These are phyloP conservation scores for Hypothenemus hampei DNA, from an alignment of 1,140 invertebrate genomes.

Conservation along the genomic window DNA sequence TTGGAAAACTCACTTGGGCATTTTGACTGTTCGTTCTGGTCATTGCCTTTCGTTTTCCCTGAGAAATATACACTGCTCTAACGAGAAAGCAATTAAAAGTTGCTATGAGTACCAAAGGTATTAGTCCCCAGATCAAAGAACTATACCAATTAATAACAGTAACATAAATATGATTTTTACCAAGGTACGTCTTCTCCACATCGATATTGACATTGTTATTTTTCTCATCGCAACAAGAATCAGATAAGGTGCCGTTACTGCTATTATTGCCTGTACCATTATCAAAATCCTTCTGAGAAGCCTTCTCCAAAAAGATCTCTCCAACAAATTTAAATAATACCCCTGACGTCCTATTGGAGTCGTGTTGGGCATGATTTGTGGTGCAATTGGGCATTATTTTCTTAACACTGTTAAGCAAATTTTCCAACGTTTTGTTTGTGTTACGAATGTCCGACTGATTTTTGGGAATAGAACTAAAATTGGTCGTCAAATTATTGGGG, in stretches of 20 bases:
- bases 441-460: too few species aligned
- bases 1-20: slow-evolving; percentile 41
- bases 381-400: slow-evolving; percentile 25
- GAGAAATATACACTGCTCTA: slow-evolving; percentile 57
- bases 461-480: too few species aligned
- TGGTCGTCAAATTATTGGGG: too few species aligned
- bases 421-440: too few species aligned
- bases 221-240: slow-evolving; percentile 33
- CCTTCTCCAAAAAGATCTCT: neutral
- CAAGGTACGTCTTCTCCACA: slow-evolving; percentile 44
- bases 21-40: slow-evolving; percentile 43
- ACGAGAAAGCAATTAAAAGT: slow-evolving; percentile 72
- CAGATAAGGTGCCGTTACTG: slow-evolving; percentile 4
- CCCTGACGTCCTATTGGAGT: too few species aligned
- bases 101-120: slow-evolving; percentile 61
- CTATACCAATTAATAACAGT: slow-evolving; percentile 64
- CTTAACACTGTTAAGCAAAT: slow-evolving; percentile 18
- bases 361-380: slow-evolving; percentile 25
- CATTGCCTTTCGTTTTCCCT: slow-evolving; percentile 51
- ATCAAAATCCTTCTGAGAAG: neutral
- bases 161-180: slow-evolving; percentile 53
- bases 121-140: slow-evolving; percentile 59
- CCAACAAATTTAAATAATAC: slow-evolving; percentile 26
- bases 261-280: neutral
- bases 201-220: slow-evolving; percentile 31